Evolutionary conservation across 2,113 vertebrate genomes (phyloP).

Genomic region (Ranitomeya variabilis): DNA sequence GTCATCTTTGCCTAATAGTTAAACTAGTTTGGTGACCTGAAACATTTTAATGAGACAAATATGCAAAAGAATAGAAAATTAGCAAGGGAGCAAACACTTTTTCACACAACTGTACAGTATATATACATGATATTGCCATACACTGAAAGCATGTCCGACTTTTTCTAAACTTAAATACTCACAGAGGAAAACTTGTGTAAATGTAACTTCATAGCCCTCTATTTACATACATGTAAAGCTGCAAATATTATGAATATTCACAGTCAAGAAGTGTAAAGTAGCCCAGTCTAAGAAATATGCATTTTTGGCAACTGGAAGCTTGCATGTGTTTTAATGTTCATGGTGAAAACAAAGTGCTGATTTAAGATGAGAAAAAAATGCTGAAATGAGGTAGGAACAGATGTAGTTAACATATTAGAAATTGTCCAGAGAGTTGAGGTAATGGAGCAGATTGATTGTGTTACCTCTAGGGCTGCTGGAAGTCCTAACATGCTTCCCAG

Average conservation of each 20-base stretch:
- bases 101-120: no score
- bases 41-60: no score
- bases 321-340: slow-evolving; percentile 43
- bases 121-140: background rate
- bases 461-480: slow-evolving; percentile 43
- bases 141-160: background rate
- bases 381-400: slow-evolving; percentile 40
- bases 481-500: background rate
- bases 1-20: no score
- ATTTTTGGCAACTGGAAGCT: slow-evolving; percentile 30
- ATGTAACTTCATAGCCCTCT: background rate
- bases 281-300: slow-evolving; percentile 17
- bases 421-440: slow-evolving; percentile 50
- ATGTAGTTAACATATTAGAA: slow-evolving; percentile 45
- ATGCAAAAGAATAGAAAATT: no score
- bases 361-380: slow-evolving; percentile 47
- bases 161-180: no score
- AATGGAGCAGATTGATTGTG: slow-evolving; percentile 45
- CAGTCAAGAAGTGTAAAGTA: slow-evolving; percentile 38
- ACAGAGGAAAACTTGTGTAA: background rate
- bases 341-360: slow-evolving; percentile 49
- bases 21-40: no score
- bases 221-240: background rate
- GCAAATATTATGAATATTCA: background rate
- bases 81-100: no score